Conservation (phyloP, 2,113 vertebrate genomes). For the Cololabis saira region DNA sequence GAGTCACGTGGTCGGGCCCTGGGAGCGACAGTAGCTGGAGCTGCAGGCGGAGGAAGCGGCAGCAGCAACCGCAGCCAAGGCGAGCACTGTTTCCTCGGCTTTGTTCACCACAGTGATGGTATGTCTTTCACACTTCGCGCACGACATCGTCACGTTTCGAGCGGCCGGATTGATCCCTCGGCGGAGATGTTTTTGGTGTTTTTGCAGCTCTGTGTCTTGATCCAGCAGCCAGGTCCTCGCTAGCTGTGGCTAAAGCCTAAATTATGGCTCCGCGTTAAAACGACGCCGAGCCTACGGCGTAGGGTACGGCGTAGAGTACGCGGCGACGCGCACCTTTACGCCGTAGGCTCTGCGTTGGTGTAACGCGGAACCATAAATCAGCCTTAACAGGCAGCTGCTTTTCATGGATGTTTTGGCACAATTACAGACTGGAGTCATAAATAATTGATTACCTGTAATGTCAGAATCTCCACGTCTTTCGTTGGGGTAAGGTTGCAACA, state of each 20-base stretch:
- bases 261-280: too few species aligned
- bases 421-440: background rate
- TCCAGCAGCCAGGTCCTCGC: constrained; percentile 28
- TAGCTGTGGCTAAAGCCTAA: constrained; percentile 60
- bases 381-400: constrained; percentile 28
- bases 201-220: background rate
- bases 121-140: background rate
- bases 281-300: too few species aligned
- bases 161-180: background rate
- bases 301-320: too few species aligned
- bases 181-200: constrained; percentile 42
- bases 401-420: constrained; percentile 26
- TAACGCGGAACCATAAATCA: too few species aligned
- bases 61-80: constrained; percentile 31
- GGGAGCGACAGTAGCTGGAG: constrained; percentile 44
- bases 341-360: too few species aligned
- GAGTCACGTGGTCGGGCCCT: constrained; percentile 76
- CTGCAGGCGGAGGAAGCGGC: constrained; percentile 54
- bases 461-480: background rate
- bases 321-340: too few species aligned
- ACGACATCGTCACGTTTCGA: background rate
- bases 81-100: constrained; percentile 39
- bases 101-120: constrained; percentile 19
- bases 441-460: background rate
- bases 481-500: background rate